These are phyloP conservation scores for Ephydatia muelleri DNA, from an alignment of 37 sponge, comb jelly and placozoan species.

Conservation along the genomic window DNA sequence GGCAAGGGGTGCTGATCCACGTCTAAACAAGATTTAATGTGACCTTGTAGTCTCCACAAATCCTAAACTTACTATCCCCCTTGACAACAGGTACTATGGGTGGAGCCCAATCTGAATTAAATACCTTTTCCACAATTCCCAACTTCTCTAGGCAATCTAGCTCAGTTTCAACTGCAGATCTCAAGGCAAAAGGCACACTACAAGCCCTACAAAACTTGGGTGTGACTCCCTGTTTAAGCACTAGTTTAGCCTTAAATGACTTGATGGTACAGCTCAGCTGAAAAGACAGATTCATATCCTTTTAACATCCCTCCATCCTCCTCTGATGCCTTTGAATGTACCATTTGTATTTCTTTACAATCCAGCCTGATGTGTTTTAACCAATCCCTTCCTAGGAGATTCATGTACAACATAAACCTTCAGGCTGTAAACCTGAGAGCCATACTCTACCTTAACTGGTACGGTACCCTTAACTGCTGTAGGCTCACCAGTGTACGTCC, in stretches of 20 bases:
- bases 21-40: slow-evolving; percentile 40
- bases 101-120: slow-evolving; percentile 56
- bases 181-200: slow-evolving; percentile 33
- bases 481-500: slow-evolving; percentile 19
- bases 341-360: slow-evolving; percentile 20
- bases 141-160: slow-evolving; percentile 27
- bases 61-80: slow-evolving; percentile 28
- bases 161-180: background rate
- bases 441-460: slow-evolving; percentile 15
- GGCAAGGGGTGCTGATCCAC: slow-evolving; percentile 55
- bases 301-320: background rate
- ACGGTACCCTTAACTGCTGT: slow-evolving; percentile 8
- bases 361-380: slow-evolving; percentile 19
- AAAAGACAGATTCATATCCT: slow-evolving; percentile 14
- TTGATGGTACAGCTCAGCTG: slow-evolving; percentile 13
- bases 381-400: slow-evolving; percentile 39
- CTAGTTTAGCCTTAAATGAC: slow-evolving; percentile 15
- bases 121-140: slow-evolving; percentile 29
- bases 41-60: slow-evolving; percentile 61
- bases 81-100: slow-evolving; percentile 57
- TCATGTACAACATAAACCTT: slow-evolving; percentile 17
- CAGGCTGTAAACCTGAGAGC: slow-evolving; percentile 1
- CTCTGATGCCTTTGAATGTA: background rate
- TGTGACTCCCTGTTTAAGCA: background rate
- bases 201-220: slow-evolving; percentile 27